phyloP scores from a whole-genome alignment of 2,888 invertebrate species.

The Microctonus brassicae region DNA sequence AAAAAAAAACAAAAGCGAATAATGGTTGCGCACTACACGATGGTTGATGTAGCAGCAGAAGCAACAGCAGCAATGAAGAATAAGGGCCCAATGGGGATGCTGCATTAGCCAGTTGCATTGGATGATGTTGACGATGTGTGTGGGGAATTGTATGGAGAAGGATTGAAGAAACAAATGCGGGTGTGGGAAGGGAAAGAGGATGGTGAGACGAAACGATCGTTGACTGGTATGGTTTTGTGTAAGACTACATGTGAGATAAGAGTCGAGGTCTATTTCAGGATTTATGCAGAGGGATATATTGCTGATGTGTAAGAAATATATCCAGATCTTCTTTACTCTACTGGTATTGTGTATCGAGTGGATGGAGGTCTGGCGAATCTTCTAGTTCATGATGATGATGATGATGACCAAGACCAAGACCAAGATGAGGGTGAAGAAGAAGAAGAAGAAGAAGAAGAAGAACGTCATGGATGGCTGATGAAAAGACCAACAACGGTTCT shows the following conservation, averaged over 20 bases:
- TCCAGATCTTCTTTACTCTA: neutral
- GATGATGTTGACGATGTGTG: neutral
- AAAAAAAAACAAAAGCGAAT: constrained; percentile 5
- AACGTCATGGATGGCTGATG: constrained; percentile 21
- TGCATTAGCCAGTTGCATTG: neutral
- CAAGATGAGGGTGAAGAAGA: no score
- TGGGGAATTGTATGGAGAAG: neutral
- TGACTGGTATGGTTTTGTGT: no score
- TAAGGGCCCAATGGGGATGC: constrained; percentile 21
- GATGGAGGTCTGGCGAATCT: constrained; percentile 32
- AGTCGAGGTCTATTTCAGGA: no score
- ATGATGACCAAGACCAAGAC: no score
- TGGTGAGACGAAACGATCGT: no score
- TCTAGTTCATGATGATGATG: neutral
- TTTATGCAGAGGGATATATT: no score
- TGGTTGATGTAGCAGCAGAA: neutral
- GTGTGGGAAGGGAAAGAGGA: neutral
- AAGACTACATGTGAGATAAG: no score
- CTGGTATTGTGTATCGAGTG: neutral
- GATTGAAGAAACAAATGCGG: neutral
- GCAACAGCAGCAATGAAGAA: neutral
- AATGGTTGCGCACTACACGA: neutral
- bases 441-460: no score
- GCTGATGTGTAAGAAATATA: constrained; percentile 30
- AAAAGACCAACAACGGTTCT: constrained; percentile 24